Conservation (phyloP, 2,888 invertebrate genomes). For the Trissoscelio sp. region DNA sequence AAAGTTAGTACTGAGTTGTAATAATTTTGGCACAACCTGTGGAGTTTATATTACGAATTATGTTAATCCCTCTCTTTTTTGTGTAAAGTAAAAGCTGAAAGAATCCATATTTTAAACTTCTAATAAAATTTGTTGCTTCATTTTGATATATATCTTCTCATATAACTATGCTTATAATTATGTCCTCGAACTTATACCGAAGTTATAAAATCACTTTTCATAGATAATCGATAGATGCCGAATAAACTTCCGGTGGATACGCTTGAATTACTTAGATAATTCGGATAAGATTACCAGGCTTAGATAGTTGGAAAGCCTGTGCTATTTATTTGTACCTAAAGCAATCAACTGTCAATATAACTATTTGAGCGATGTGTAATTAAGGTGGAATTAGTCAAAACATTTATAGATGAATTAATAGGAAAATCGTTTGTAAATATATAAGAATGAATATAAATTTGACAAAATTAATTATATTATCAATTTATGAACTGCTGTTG, state of each 20-base stretch:
- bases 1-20: background rate
- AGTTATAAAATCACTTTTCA: background rate
- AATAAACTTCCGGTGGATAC: background rate
- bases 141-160: too few relatives aligned
- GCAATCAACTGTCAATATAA: too few relatives aligned
- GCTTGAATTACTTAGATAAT: slow-evolving; percentile 3
- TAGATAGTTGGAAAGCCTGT: background rate
- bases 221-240: background rate
- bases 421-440: too few relatives aligned
- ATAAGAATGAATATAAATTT: too few relatives aligned
- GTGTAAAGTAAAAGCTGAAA: background rate
- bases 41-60: background rate
- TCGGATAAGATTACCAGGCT: background rate
- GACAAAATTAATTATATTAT: too few relatives aligned
- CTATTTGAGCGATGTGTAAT: too few relatives aligned
- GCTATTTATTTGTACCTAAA: too few relatives aligned
- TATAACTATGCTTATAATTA: background rate
- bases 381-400: too few relatives aligned
- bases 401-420: too few relatives aligned
- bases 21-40: background rate
- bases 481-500: too few relatives aligned
- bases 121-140: background rate
- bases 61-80: background rate
- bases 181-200: background rate
- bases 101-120: background rate